Evolutionary conservation across 2,797 vertebrate species (phyloP), one percentile per base, ranked within the genome.

Genomic region (Lutjanus campechanus): DNA sequence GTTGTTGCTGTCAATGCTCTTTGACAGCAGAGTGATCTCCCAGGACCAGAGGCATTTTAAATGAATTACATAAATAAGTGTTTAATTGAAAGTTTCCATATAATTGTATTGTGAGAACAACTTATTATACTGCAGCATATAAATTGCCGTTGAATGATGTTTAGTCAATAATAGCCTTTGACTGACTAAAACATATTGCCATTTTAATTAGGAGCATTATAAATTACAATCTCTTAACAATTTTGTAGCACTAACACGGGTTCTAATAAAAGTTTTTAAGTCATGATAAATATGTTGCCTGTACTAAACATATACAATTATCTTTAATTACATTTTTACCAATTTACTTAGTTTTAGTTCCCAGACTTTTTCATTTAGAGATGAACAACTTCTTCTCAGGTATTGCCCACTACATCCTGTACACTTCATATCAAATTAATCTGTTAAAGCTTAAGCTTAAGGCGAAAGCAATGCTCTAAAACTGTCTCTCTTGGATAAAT

Each of bases 1-100:
- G 91, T 86, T 95, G 94, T 91, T 71, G 25, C 61, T 76, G 77
- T 89, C 91, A 91, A 62, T 83, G 89, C 74, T 92, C 77, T 91
- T 92, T 92, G 89, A 92, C 92, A 81, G 76, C 54, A 53, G 41
- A 66, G 20, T 74, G 69, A 68, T 74, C 76, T 36, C 29, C 29
- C 29, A 5, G 29, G 47, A 15, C 22, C 47, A 83, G 54, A 79
- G 15, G n/a, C 76, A 16, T 15, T 40, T 20, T 76, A 59, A 76
- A 82, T 77, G 2, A 79, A 69, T 74, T 17, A 77, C 15, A 55
- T 76, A 8, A 61, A 76, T 78, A 66, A 77, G 7, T 58, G 1
- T 74, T 77, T 19, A 0, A 65, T 36, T 25, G 17, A 49, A 8
- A 61, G 11, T 55, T 73, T 7, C 19, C 22, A 19, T 15, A 65